phyloP scores from a whole-genome alignment of 2,797 vertebrate genomes.

The Spheniscus humboldti region DNA sequence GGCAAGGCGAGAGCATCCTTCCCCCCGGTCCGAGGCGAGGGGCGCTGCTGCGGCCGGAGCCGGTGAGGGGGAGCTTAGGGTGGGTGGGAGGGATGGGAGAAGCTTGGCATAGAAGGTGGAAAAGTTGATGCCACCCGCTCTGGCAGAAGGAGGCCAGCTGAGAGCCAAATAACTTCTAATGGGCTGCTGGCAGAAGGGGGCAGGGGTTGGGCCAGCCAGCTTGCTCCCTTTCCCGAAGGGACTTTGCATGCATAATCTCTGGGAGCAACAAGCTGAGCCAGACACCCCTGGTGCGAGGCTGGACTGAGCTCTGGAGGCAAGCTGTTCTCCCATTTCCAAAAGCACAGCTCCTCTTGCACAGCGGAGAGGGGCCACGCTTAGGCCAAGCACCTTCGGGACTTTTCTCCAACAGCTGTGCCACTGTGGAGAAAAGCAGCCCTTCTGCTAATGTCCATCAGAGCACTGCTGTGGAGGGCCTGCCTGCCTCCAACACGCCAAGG shows the following conservation, averaged over 20 bases:
- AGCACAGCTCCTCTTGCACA: background rate
- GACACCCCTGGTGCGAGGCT: background rate
- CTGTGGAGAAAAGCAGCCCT: background rate
- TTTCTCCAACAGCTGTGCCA: background rate
- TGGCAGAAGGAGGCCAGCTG: background rate
- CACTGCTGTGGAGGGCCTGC: background rate
- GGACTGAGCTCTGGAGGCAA: background rate
- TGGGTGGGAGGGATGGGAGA: background rate
- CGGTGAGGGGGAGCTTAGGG: background rate
- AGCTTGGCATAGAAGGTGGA: background rate
- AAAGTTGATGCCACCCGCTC: constrained; percentile 12
- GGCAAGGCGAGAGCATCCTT: background rate
- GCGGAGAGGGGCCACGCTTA: background rate
- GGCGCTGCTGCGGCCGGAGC: background rate
- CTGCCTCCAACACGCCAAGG: background rate
- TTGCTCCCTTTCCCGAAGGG: background rate
- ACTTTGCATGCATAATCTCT: rapidly evolving
- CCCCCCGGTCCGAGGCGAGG: background rate
- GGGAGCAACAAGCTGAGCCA: rapidly evolving
- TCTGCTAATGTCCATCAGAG: background rate
- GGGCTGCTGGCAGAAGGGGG: background rate
- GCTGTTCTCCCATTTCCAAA: rapidly evolving
- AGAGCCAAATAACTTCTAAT: background rate
- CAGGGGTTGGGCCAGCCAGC: background rate
- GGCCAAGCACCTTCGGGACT: background rate